phyloP scores from a whole-genome alignment of 2,113 vertebrate species.

The Bubo scandiacus region DNA sequence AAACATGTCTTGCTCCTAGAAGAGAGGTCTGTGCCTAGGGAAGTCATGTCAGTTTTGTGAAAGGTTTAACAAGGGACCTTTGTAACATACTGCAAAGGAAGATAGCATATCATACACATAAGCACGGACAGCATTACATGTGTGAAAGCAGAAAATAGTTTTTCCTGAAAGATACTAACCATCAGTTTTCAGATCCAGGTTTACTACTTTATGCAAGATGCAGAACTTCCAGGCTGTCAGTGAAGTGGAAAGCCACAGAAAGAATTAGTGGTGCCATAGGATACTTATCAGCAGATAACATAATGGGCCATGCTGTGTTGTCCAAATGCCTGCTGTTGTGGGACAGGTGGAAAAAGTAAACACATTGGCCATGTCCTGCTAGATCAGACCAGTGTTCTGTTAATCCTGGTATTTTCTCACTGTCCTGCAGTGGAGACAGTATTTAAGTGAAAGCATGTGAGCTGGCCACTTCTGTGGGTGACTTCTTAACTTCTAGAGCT shows the following conservation, averaged over 20 bases:
- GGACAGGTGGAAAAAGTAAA: neutral
- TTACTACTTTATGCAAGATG: neutral
- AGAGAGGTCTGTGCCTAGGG: neutral
- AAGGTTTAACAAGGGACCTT: neutral
- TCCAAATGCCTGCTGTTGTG: neutral
- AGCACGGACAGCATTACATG: neutral
- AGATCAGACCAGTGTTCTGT: neutral
- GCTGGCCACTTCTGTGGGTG: neutral
- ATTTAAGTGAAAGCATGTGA: neutral
- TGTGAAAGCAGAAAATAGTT: neutral
- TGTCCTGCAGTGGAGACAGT: neutral
- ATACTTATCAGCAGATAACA: neutral
- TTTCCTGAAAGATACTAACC: neutral
- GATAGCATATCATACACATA: neutral
- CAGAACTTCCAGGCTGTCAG: neutral
- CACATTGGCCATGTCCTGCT: neutral
- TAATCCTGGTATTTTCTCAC: neutral
- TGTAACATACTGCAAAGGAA: neutral
- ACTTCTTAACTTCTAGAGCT: neutral
- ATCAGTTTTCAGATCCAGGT: neutral
- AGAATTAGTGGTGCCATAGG: neutral
- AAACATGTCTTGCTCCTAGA: neutral
- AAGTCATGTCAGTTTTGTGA: neutral
- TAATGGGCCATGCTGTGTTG: neutral
- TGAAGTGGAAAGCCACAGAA: neutral